Percentiles rank a stretch among this genome's conserved stretches.
phyloP scores from a whole-genome alignment of 2,797 vertebrate species.

The Squalus acanthias region DNA sequence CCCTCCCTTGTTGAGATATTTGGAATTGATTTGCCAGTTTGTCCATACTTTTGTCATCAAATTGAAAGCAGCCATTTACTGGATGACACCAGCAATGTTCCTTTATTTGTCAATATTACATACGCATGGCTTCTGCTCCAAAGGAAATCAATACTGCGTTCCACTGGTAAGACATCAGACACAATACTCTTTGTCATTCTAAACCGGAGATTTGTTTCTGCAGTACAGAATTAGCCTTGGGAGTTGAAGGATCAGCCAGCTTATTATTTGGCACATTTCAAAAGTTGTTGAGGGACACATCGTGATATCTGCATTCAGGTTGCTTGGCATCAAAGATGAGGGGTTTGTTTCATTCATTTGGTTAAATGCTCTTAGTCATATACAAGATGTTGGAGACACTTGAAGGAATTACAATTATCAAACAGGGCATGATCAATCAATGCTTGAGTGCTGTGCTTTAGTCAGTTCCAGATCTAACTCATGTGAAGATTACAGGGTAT shows the following conservation, averaged over 20 bases:
- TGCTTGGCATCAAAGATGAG: conserved; percentile 23
- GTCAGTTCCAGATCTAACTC: conserved; percentile 27
- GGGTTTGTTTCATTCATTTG: background rate
- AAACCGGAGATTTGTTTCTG: conserved; percentile 22
- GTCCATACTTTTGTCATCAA: background rate
- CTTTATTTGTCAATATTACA: background rate
- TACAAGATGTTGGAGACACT: conserved; percentile 20
- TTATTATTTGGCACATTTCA: background rate
- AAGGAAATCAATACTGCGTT: conserved; percentile 18
- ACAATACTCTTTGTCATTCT: background rate
- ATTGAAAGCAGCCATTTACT: background rate
- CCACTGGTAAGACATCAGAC: background rate
- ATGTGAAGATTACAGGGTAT: conserved; percentile 19
- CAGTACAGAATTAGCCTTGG: background rate
- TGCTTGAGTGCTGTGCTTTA: conserved; percentile 29
- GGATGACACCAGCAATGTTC: background rate
- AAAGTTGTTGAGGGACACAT: conserved; percentile 21
- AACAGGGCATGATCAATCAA: background rate
- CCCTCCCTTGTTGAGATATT: background rate
- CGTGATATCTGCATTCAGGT: background rate
- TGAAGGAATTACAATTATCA: conserved; percentile 38
- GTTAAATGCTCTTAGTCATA: conserved; percentile 24
- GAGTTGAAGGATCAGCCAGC: conserved; percentile 10
- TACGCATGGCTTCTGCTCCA: background rate
- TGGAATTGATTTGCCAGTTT: background rate